Percentiles rank a stretch among this genome's conserved stretches.
Evolutionary conservation across 2,797 vertebrate genomes (phyloP).

Genomic region (Spheniscus humboldti): DNA sequence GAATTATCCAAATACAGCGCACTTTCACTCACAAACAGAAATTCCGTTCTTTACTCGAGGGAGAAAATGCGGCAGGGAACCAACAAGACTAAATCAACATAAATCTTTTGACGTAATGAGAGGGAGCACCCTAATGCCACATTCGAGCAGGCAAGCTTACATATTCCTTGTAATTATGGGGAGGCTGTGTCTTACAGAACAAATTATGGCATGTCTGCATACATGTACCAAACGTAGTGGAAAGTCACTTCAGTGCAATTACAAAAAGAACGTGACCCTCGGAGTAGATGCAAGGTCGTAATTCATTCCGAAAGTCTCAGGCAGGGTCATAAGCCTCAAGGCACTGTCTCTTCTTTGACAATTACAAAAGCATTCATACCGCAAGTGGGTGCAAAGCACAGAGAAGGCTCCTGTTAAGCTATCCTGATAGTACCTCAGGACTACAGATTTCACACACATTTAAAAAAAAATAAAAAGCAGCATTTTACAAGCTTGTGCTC

Average conservation of each 20-base stretch:
- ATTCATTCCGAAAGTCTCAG: neutral
- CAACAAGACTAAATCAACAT: neutral
- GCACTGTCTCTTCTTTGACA: neutral
- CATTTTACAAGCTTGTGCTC: neutral
- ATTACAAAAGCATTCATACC: neutral
- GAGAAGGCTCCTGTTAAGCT: neutral
- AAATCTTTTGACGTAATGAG: neutral
- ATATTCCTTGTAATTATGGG: neutral
- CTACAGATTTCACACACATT: neutral
- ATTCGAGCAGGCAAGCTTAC: neutral
- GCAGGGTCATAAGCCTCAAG: slow-evolving; percentile 6
- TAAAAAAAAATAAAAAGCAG: neutral
- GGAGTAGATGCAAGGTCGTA: neutral
- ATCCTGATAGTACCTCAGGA: neutral
- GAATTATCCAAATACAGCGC: neutral
- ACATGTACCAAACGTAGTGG: neutral
- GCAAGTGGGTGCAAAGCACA: neutral
- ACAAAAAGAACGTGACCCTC: neutral
- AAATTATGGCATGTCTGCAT: slow-evolving; percentile 8
- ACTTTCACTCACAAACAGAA: neutral
- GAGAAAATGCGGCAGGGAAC: neutral
- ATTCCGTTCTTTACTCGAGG: neutral
- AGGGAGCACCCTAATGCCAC: neutral
- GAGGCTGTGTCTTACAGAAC: neutral
- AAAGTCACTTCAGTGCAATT: slow-evolving; percentile 14